Evolutionary conservation across 2,797 vertebrate genomes (phyloP).

Genomic region (Staurois parvus): DNA sequence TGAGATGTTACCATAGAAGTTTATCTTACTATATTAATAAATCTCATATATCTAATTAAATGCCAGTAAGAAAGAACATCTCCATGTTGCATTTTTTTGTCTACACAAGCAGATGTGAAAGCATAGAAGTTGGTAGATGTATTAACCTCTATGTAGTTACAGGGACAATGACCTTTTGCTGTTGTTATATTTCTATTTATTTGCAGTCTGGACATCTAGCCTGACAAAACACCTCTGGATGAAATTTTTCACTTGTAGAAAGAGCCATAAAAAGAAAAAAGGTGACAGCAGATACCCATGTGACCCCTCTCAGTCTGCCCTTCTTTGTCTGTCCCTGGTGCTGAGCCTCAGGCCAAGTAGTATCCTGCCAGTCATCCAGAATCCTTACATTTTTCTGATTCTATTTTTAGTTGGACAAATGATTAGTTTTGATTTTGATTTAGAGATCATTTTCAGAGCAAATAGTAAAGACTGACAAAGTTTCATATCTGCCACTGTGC

Average conservation of each 20-base stretch:
- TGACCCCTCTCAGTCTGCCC: slow-evolving; percentile 1
- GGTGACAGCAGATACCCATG: slow-evolving; percentile 12
- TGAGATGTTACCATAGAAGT: no score
- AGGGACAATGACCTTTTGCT: neutral
- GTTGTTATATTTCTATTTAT: slow-evolving; percentile 15
- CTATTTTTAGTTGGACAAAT: neutral
- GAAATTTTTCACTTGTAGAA: slow-evolving; percentile 39
- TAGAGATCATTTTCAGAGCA: slow-evolving; percentile 18
- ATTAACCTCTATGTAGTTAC: slow-evolving; percentile 6
- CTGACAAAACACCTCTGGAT: slow-evolving; percentile 26
- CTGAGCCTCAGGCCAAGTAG: slow-evolving; percentile 13
- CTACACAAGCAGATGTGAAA: neutral
- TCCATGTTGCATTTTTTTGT: neutral
- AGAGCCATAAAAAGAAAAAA: slow-evolving; percentile 22
- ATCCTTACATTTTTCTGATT: neutral
- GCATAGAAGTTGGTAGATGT: slow-evolving; percentile 14
- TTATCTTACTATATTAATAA: no score
- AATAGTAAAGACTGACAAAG: slow-evolving; percentile 11
- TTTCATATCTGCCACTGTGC: neutral
- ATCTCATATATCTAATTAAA: neutral
- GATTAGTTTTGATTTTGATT: slow-evolving; percentile 9
- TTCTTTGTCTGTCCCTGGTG: slow-evolving; percentile 23
- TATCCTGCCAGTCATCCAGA: slow-evolving; percentile 16
- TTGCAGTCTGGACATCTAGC: slow-evolving; percentile 24
- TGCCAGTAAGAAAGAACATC: neutral